phyloP scores from a whole-genome alignment of 1,140 invertebrate species.

The Sitobion miscanthi region DNA sequence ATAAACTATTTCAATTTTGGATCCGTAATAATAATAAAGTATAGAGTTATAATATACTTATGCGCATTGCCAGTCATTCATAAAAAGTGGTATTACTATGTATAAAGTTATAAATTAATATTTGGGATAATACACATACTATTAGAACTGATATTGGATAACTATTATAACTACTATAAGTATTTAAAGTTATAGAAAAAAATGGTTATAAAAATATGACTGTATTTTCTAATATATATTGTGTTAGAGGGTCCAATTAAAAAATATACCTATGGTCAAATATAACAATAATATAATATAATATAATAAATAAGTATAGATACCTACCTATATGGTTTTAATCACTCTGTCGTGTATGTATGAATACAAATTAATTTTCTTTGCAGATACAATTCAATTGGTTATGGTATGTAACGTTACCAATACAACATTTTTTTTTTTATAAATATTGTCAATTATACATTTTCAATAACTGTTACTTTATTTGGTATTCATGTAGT shows the following conservation, averaged over 20 bases:
- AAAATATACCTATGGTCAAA: neutral
- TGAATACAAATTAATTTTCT: neutral
- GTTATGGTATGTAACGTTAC: neutral
- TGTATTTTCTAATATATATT: neutral
- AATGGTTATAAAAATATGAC: neutral
- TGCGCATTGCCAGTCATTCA: neutral
- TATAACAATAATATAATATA: neutral
- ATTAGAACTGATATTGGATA: neutral
- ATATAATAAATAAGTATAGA: neutral
- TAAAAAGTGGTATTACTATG: neutral
- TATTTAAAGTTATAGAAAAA: constrained; percentile 1
- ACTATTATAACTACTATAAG: neutral
- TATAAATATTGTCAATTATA: no score
- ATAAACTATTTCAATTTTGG: neutral
- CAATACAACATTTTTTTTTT: neutral
- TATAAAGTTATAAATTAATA: constrained; percentile 10
- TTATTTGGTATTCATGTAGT: neutral
- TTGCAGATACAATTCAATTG: neutral
- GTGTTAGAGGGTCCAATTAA: neutral
- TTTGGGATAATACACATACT: neutral
- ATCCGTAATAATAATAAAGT: neutral
- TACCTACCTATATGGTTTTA: neutral
- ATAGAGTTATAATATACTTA: neutral
- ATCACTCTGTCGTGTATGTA: neutral
- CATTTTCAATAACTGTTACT: neutral